Conservation (phyloP, 2,797 vertebrate species). For the Poeciliopsis turneri region DNA sequence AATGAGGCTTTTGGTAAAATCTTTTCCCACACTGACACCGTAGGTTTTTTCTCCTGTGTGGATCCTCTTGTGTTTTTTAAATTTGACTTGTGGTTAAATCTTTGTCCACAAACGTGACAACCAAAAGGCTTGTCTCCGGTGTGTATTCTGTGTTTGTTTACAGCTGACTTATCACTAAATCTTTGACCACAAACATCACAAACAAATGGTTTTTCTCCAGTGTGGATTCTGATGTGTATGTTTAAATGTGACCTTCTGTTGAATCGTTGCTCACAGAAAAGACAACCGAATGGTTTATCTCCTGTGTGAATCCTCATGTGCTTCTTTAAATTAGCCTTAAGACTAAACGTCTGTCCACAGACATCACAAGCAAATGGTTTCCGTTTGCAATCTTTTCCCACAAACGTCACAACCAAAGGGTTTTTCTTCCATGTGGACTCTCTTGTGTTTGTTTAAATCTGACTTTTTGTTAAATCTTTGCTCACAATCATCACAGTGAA, state of each 20-base stretch:
- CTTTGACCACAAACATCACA: slow-evolving; percentile 6
- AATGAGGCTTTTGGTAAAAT: slow-evolving; percentile 7
- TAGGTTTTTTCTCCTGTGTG: slow-evolving; percentile 1
- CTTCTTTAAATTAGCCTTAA: slow-evolving; percentile 1
- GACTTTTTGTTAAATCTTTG: slow-evolving; percentile 7
- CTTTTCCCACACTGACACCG: neutral
- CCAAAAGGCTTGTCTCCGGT: neutral
- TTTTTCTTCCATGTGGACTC: neutral
- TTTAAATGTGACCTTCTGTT: slow-evolving; percentile 8
- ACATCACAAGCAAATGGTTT: neutral
- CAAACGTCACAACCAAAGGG: neutral
- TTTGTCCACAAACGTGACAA: slow-evolving; percentile 2
- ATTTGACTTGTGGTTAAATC: slow-evolving; percentile 9
- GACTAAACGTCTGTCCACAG: neutral
- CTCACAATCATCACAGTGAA: neutral
- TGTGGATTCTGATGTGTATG: slow-evolving; percentile 4
- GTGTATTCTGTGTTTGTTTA: slow-evolving; percentile 9
- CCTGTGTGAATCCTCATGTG: neutral
- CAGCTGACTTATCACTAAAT: neutral
- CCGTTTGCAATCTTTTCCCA: slow-evolving; percentile 1
- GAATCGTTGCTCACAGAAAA: slow-evolving; percentile 3
- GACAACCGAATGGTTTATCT: slow-evolving; percentile 1
- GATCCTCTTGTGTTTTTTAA: slow-evolving; percentile 7
- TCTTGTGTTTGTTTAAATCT: slow-evolving; percentile 7
- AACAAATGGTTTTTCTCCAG: neutral